These are phyloP conservation scores for Poecilia latipinna DNA, from an alignment of 2,113 vertebrate genomes.

Conservation along the genomic window DNA sequence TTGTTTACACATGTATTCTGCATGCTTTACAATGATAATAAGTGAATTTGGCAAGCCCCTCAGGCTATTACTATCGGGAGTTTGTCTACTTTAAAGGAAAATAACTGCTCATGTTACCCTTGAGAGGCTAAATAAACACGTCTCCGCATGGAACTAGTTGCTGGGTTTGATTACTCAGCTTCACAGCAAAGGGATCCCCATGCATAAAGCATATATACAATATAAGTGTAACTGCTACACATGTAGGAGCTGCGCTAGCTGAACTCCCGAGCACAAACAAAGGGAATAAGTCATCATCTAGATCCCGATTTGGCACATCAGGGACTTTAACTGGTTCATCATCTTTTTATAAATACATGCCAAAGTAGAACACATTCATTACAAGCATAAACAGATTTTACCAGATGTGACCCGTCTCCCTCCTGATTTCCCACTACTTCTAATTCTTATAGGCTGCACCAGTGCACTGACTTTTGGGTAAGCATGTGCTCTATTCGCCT, in stretches of 20 bases:
- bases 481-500: background rate
- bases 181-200: background rate
- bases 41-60: background rate
- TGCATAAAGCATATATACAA: background rate
- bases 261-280: background rate
- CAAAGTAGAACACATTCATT: background rate
- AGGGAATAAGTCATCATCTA: background rate
- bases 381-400: background rate
- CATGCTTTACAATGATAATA: conserved; percentile 9
- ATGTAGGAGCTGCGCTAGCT: background rate
- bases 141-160: background rate
- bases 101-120: background rate
- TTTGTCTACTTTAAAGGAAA: conserved; percentile 43
- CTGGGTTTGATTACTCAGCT: background rate
- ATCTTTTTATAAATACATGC: background rate
- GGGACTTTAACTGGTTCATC: background rate
- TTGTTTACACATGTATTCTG: background rate
- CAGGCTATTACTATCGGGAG: conserved; percentile 1
- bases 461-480: background rate
- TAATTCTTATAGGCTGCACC: background rate
- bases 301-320: background rate
- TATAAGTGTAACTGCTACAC: background rate
- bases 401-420: background rate
- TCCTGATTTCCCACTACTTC: background rate
- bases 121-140: background rate